phyloP scores from a whole-genome alignment of 2,797 vertebrate species.

The Micropoecilia bifurca region DNA sequence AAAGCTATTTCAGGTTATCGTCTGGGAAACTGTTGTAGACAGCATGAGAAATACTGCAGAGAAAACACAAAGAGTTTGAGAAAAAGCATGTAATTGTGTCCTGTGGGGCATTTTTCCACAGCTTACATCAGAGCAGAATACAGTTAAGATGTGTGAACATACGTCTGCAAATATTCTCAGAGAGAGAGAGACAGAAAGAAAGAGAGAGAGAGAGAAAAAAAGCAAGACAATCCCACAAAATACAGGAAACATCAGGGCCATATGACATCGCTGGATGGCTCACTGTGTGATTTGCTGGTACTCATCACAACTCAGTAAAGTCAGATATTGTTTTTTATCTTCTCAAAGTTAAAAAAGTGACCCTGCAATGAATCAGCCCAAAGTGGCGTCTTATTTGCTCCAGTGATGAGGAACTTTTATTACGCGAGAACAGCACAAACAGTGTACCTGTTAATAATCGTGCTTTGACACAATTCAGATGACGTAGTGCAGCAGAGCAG shows the following conservation, averaged over 20 bases:
- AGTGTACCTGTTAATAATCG: slow-evolving; percentile 8
- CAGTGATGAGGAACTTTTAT: background rate
- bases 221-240: background rate
- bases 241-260: background rate
- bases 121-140: background rate
- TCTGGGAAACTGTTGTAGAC: slow-evolving; percentile 4
- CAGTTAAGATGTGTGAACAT: background rate
- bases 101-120: background rate
- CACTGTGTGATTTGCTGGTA: background rate
- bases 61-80: slow-evolving; percentile 6
- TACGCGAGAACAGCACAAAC: background rate
- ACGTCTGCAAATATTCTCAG: background rate
- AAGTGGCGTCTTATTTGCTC: slow-evolving; percentile 15
- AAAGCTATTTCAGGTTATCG: background rate
- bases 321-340: slow-evolving; percentile 32
- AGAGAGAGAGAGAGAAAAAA: background rate
- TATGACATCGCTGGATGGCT: background rate
- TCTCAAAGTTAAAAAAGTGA: background rate
- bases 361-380: background rate
- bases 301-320: background rate
- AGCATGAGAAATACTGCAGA: background rate
- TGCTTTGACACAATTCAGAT: slow-evolving; percentile 19
- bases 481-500: slow-evolving; percentile 20
- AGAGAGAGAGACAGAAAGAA: too few species aligned
- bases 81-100: background rate